Evolutionary conservation across 2,888 invertebrate species (phyloP).

Genomic region (Zaprionus bogoriensis): DNA sequence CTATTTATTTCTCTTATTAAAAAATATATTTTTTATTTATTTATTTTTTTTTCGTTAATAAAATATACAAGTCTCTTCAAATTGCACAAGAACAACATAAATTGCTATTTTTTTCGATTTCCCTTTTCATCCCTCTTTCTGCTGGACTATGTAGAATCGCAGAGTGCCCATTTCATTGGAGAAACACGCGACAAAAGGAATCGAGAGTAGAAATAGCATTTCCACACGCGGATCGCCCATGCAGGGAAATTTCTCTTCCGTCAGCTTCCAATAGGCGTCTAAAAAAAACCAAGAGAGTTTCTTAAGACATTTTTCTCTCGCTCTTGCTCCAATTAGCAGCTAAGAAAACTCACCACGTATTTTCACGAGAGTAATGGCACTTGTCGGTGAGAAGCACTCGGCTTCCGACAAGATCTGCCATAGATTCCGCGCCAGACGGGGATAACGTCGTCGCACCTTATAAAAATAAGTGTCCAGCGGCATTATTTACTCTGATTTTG

Average conservation of each 20-base stretch:
- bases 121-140: neutral
- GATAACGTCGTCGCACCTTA: constrained; percentile 28
- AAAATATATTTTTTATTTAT: too few relatives aligned
- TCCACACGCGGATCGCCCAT: constrained; percentile 46
- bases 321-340: neutral
- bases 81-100: neutral
- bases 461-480: constrained; percentile 44
- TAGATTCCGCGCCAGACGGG: constrained; percentile 27
- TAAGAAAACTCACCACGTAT: constrained; percentile 51
- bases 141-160: constrained; percentile 32
- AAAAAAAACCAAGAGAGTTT: neutral
- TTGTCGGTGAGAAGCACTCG: constrained; percentile 30
- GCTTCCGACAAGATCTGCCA: constrained; percentile 23
- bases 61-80: neutral
- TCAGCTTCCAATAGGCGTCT: constrained; percentile 40
- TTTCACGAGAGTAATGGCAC: constrained; percentile 47
- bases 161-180: constrained; percentile 48
- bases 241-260: constrained; percentile 46
- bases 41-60: too few relatives aligned
- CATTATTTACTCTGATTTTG: too few relatives aligned
- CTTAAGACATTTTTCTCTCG: too few relatives aligned
- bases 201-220: constrained; percentile 46
- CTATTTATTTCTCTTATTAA: too few relatives aligned
- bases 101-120: neutral
- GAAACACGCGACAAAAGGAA: constrained; percentile 48